These are phyloP conservation scores for Omphaloscelis lunosa DNA, from an alignment of 2,888 invertebrate genomes.

Conservation along the genomic window DNA sequence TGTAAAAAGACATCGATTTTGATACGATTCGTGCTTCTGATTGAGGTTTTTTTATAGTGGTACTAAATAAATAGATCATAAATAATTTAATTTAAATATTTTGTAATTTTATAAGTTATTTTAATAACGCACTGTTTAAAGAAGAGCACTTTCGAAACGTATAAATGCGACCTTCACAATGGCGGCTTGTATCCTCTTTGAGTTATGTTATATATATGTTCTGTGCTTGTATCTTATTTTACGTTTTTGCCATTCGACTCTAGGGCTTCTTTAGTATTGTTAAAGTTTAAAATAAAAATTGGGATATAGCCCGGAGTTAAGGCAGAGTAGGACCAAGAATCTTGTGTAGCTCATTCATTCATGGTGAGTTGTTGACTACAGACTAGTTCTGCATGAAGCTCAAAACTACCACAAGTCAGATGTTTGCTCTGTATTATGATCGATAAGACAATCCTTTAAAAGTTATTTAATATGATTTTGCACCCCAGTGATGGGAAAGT, in stretches of 20 bases:
- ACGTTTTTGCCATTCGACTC: constrained; percentile 7
- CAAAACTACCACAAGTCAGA: too few species aligned
- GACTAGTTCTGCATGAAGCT: too few species aligned
- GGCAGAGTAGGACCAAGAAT: neutral
- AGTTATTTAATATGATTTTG: too few species aligned
- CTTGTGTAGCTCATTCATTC: neutral
- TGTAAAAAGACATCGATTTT: neutral
- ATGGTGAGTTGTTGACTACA: too few species aligned
- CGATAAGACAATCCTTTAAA: too few species aligned
- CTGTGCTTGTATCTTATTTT: neutral
- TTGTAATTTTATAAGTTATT: too few species aligned
- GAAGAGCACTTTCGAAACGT: constrained; percentile 39
- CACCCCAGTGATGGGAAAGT: too few species aligned
- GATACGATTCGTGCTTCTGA: neutral
- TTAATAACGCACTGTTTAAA: neutral
- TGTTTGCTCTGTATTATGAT: too few species aligned
- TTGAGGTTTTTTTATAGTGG: accelerated
- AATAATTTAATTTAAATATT: neutral
- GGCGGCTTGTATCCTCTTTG: neutral
- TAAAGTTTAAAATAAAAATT: constrained; percentile 21
- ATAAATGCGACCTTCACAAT: constrained; percentile 40
- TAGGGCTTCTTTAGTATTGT: accelerated
- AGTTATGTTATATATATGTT: too few species aligned
- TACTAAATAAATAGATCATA: neutral
- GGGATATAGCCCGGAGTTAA: neutral